Evolutionary conservation across 2,113 vertebrate species (phyloP).

Genomic region (Oryzias javanicus): DNA sequence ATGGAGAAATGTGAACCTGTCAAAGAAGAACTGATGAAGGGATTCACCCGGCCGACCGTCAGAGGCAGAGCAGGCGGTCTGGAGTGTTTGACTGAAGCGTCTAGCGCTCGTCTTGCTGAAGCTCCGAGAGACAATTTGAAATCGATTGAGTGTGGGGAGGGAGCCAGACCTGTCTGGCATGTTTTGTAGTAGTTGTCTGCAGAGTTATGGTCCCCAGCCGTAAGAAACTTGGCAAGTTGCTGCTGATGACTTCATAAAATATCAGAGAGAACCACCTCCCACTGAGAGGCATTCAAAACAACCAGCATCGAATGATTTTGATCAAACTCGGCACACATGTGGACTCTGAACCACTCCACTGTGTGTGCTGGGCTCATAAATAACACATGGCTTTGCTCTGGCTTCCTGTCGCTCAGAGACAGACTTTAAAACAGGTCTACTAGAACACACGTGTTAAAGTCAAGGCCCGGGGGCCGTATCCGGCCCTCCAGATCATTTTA

Average conservation of each 20-base stretch:
- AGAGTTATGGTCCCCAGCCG: conserved; percentile 47
- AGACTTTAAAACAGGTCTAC: no score
- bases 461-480: no score
- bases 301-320: conserved; percentile 30
- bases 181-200: conserved; percentile 53
- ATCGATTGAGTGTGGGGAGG: conserved; percentile 42
- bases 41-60: conserved; percentile 36
- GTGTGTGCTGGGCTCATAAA: conserved; percentile 32
- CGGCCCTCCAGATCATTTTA: no score
- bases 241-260: conserved; percentile 57
- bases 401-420: no score
- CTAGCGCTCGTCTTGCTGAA: conserved; percentile 48
- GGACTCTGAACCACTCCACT: conserved; percentile 25
- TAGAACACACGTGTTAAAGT: no score
- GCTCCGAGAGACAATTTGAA: conserved; percentile 55
- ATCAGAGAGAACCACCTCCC: conserved; percentile 29
- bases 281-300: conserved; percentile 15
- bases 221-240: conserved; percentile 45
- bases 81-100: conserved; percentile 72
- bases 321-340: conserved; percentile 8
- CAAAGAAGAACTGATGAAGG: conserved; percentile 78
- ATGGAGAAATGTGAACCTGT: conserved; percentile 70
- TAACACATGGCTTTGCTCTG: conserved; percentile 27
- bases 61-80: conserved; percentile 48
- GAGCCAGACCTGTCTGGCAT: conserved; percentile 52